Base-by-base conservation (phyloP, 2,888 invertebrate species). In the Agriopis marginaria region DNA sequence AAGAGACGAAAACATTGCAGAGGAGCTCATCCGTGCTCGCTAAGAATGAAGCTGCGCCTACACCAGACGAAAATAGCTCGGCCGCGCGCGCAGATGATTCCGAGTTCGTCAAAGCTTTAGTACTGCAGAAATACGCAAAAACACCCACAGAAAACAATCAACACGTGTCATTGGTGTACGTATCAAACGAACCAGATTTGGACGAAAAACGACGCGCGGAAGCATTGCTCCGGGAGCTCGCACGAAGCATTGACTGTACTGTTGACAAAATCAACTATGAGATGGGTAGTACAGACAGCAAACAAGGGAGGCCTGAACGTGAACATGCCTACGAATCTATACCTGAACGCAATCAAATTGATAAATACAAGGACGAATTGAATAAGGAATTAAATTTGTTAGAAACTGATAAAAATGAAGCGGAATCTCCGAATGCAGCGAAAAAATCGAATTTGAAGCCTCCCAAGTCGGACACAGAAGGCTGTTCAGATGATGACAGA, bases 121-220 rank as follows among this genome's bases (percentile, higher is more conserved):
- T 93, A 75, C 85, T 92, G 86, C 91, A 93, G 77, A 93, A 92
- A 86, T 92, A 93, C 88, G 89, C 90, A 64, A 87, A 86, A 81
- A 82, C 79, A 72, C 81, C 87, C 61, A 87, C 90, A 66, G 83
- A 88, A 70, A 89, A 87, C 75, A 88, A 89, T 81, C 87, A 87
- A 79, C 89, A 93, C 91, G 93, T 94, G 91, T 92, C 91, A 0
- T 74, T 89, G 1, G 90, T 93, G 62, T 94, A 92, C 87, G 91
- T 93, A 17, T 84, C 84, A 7, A 80, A 89, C 79, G 90, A 89
- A 44, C 87, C 90, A 7, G 82, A 88, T 75, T 80, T 87, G 79
- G 89, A 89, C 47, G 93, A 93, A 74, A 92, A 92, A 76, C 86
- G 86, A 78, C 92, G 89, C 82, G 89, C 93, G 0, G 93, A 93